A percentile compares a stretch with the other conserved stretches of the same genome.
These are phyloP conservation scores for Cetoscarus ocellatus DNA, from an alignment of 2,797 vertebrate species.

Conservation along the genomic window DNA sequence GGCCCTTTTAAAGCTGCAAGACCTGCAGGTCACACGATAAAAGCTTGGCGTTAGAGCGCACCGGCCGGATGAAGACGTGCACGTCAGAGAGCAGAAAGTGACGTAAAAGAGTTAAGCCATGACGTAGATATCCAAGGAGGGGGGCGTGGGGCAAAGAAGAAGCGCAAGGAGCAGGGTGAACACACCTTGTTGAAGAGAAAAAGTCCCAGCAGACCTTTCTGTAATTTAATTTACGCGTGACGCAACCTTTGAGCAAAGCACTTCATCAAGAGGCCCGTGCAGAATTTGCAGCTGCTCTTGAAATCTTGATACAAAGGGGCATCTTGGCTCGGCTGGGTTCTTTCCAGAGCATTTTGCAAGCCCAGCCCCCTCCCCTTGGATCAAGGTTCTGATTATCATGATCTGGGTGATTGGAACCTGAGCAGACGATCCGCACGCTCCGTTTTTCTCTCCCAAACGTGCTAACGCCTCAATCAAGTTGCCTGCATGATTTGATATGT, in stretches of 20 bases:
- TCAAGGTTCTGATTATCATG: too few relatives aligned
- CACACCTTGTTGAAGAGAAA: not conserved
- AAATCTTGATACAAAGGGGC: too few relatives aligned
- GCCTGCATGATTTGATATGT: not conserved
- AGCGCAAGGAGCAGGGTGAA: not conserved
- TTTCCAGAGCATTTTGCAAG: too few relatives aligned
- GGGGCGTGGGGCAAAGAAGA: not conserved
- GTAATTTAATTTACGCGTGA: constrained; percentile 5
- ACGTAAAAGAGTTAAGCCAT: constrained; percentile 8
- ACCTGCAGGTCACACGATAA: not conserved
- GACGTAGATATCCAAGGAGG: not conserved
- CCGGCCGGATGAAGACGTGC: constrained; percentile 1
- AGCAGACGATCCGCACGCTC: too few relatives aligned
- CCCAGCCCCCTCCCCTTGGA: too few relatives aligned
- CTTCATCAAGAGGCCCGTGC: not conserved
- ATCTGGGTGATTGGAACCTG: too few relatives aligned
- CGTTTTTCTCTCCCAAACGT: too few relatives aligned
- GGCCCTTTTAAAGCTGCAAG: not conserved
- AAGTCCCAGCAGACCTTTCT: not conserved
- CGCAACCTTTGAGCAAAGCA: constrained; percentile 9
- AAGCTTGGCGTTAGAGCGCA: not conserved
- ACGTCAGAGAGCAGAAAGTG: constrained; percentile 28
- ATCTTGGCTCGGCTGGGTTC: too few relatives aligned
- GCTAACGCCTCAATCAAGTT: too few relatives aligned
- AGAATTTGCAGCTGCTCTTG: not conserved